These are phyloP conservation scores for Drosophila austrosaltans DNA, from an alignment of 2,888 invertebrate species.

Conservation along the genomic window DNA sequence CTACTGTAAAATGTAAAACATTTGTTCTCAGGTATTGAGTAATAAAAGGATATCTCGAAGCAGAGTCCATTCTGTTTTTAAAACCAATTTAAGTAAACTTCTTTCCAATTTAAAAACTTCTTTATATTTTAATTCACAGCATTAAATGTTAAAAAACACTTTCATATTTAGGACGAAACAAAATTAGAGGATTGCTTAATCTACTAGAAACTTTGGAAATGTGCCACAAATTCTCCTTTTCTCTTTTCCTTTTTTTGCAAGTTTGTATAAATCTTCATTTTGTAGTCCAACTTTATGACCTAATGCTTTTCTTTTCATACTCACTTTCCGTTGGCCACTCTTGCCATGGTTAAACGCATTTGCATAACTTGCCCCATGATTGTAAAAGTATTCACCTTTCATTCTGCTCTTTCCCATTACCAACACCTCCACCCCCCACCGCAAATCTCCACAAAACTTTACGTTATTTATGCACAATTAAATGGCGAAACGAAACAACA, in stretches of 20 bases:
- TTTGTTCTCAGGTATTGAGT: too few relatives aligned
- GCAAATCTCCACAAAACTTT: too few relatives aligned
- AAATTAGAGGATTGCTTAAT: conserved; percentile 1
- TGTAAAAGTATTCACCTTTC: conserved; percentile 7
- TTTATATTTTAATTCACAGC: too few relatives aligned
- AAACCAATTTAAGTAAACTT: too few relatives aligned
- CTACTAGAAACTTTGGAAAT: background rate
- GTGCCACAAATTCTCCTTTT: background rate
- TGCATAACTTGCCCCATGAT: conserved; percentile 2
- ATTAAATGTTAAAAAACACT: too few relatives aligned
- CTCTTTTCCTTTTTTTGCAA: background rate
- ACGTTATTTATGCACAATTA: conserved; percentile 20
- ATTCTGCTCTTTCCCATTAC: background rate
- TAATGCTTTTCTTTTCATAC: background rate
- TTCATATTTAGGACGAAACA: background rate
- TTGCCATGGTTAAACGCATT: background rate
- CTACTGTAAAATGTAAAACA: too few relatives aligned
- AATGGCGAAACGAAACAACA: conserved; percentile 15
- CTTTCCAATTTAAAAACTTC: too few relatives aligned
- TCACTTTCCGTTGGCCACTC: background rate
- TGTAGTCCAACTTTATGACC: background rate
- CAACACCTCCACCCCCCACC: too few relatives aligned
- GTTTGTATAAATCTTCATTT: conserved; percentile 1
- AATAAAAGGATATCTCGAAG: too few relatives aligned
- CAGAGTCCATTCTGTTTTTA: too few relatives aligned